phyloP scores from a whole-genome alignment of 1,140 invertebrate species.

The Neotoxoptera formosana region DNA sequence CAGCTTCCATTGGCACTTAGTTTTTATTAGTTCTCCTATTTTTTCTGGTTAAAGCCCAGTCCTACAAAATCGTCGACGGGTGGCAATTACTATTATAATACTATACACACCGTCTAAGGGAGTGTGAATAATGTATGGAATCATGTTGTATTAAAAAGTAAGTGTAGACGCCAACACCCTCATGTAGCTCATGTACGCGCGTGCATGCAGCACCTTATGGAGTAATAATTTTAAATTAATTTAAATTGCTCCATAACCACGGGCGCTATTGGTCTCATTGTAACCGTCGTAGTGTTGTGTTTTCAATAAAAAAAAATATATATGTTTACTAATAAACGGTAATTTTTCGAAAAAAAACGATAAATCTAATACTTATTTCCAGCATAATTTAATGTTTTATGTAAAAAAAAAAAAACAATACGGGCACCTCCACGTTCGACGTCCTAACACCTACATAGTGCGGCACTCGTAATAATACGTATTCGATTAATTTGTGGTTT shows the following conservation, averaged over 20 bases:
- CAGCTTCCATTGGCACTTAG: background rate
- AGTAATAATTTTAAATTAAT: conserved; percentile 55
- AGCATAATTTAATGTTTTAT: conserved; percentile 14
- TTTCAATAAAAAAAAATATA: conserved; percentile 40
- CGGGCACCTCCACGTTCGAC: background rate
- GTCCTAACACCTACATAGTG: background rate
- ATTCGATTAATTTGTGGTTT: conserved; percentile 50
- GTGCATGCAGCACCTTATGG: background rate
- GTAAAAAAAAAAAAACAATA: conserved; percentile 14
- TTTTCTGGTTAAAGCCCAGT: background rate
- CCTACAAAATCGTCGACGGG: background rate
- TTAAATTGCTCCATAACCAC: conserved; percentile 28
- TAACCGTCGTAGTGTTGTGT: conserved; percentile 4
- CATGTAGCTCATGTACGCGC: background rate
- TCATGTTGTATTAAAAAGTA: conserved; percentile 6
- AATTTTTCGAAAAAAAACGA: conserved; percentile 39
- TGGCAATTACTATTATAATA: conserved; percentile 38
- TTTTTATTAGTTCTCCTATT: background rate
- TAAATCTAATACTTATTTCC: conserved; percentile 26
- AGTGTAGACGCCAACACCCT: background rate
- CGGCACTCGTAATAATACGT: conserved; percentile 35
- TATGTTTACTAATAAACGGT: conserved; percentile 24
- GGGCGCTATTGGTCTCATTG: background rate
- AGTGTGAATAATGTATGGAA: conserved; percentile 38
- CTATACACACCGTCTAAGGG: background rate